Evolutionary conservation across 2,888 invertebrate genomes (phyloP).

Genomic region (Cantharis lateralis): DNA sequence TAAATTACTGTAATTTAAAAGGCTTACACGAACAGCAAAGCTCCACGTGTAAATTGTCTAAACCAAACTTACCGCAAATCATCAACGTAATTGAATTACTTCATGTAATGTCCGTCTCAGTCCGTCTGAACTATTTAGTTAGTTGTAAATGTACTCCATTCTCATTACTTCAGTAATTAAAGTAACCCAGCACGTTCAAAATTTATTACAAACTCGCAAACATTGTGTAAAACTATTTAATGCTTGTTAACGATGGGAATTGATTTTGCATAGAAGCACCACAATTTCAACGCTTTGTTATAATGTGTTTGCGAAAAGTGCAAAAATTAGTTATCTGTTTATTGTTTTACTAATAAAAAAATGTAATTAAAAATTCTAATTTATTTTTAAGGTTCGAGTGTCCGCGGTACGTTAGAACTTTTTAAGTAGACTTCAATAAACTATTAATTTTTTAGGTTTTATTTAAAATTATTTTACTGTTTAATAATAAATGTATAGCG

Average conservation of each 20-base stretch:
- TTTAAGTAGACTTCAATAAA: too few species aligned
- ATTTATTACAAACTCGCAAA: neutral
- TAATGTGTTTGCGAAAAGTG: neutral
- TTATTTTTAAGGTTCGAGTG: neutral
- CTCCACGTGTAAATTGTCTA: constrained; percentile 22
- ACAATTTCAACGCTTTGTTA: neutral
- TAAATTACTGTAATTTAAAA: constrained; percentile 9
- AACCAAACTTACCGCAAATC: constrained; percentile 20
- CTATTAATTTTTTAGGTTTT: too few species aligned
- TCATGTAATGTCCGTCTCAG: constrained; percentile 14
- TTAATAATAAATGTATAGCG: too few species aligned
- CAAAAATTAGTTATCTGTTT: neutral
- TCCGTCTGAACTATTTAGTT: constrained; percentile 9
- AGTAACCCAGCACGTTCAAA: constrained; percentile 25
- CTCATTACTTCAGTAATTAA: constrained; percentile 29
- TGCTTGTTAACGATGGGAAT: neutral
- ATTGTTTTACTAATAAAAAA: neutral
- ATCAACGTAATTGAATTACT: constrained; percentile 24
- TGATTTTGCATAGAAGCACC: neutral
- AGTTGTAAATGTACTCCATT: constrained; percentile 20
- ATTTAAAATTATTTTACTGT: too few species aligned
- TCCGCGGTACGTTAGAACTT: neutral
- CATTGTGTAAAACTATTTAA: neutral
- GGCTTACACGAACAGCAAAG: neutral
- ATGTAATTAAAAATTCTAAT: neutral